Conservation (phyloP, 2,113 vertebrate genomes). For the Guaruba guarouba region DNA sequence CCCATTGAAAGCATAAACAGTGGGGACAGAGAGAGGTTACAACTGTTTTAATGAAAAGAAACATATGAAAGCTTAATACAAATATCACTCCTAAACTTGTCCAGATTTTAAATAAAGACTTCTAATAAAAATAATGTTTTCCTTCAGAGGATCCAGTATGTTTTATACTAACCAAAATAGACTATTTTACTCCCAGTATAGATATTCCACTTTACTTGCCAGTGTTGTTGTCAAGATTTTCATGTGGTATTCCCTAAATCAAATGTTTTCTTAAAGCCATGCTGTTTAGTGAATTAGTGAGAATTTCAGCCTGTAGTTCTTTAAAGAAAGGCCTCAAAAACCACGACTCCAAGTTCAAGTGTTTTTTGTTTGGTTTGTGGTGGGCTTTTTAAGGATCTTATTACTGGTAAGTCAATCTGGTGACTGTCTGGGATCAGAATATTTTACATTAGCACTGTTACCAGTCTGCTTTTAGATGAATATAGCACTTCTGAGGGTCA, state of each 20-base stretch:
- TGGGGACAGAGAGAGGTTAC: constrained; percentile 28
- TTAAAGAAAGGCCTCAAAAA: neutral
- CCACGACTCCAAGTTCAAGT: neutral
- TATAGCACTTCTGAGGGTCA: neutral
- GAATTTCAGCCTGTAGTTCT: neutral
- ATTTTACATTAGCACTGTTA: neutral
- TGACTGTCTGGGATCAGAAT: neutral
- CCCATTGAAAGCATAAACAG: constrained; percentile 39
- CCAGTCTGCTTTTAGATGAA: neutral
- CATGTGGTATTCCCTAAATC: neutral
- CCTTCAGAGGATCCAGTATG: neutral
- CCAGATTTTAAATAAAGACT: constrained; percentile 34
- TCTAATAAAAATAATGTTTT: constrained; percentile 36
- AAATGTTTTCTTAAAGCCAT: neutral
- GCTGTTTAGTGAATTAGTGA: neutral
- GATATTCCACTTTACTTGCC: neutral
- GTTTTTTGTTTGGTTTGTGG: neutral
- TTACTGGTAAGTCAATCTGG: neutral
- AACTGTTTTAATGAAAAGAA: constrained; percentile 47
- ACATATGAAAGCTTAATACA: constrained; percentile 14
- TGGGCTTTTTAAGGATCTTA: neutral
- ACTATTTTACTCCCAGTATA: neutral
- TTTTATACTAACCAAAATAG: neutral
- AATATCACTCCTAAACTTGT: constrained; percentile 31
- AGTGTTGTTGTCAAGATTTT: neutral